A percentile compares a stretch with the other conserved stretches of the same genome.
These are phyloP conservation scores for Andrena cerasifolii DNA, from an alignment of 1,140 invertebrate genomes.

Conservation along the genomic window DNA sequence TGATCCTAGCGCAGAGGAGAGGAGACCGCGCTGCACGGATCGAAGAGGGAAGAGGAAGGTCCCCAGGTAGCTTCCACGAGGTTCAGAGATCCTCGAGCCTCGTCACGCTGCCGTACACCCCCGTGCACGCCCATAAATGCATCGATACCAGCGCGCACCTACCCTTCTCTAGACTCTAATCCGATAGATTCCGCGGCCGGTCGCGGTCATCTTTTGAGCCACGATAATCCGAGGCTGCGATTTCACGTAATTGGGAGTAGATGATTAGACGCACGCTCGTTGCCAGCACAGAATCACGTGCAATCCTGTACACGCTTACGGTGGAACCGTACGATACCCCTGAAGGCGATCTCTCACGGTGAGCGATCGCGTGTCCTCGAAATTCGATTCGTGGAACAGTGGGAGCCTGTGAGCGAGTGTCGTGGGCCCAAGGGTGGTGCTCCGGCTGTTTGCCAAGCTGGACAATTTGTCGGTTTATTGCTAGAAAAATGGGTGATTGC, in stretches of 20 bases:
- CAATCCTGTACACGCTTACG: constrained; percentile 24
- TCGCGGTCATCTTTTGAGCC: constrained; percentile 46
- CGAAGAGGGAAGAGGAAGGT: constrained; percentile 50
- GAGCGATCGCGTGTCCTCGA: constrained; percentile 7
- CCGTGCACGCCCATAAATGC: constrained; percentile 61
- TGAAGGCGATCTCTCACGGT: constrained; percentile 31
- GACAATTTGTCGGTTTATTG: constrained; percentile 42
- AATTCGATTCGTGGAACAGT: constrained; percentile 10
- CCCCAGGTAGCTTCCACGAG: constrained; percentile 60
- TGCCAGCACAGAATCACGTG: constrained; percentile 49
- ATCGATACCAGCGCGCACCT: constrained; percentile 59
- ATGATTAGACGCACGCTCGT: constrained; percentile 70
- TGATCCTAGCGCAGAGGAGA: constrained; percentile 41
- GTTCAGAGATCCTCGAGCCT: constrained; percentile 47
- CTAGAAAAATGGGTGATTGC: constrained; percentile 24
- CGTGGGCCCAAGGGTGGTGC: no score
- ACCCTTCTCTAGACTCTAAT: constrained; percentile 54
- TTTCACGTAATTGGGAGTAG: constrained; percentile 72
- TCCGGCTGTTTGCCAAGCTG: constrained; percentile 17
- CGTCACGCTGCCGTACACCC: constrained; percentile 54
- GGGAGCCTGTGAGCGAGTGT: not conserved
- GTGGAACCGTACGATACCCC: constrained; percentile 20
- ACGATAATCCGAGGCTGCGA: constrained; percentile 59
- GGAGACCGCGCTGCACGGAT: constrained; percentile 41
- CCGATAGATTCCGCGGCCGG: constrained; percentile 73